These are phyloP conservation scores for Emys orbicularis DNA, from an alignment of 2,797 vertebrate genomes.

Conservation along the genomic window DNA sequence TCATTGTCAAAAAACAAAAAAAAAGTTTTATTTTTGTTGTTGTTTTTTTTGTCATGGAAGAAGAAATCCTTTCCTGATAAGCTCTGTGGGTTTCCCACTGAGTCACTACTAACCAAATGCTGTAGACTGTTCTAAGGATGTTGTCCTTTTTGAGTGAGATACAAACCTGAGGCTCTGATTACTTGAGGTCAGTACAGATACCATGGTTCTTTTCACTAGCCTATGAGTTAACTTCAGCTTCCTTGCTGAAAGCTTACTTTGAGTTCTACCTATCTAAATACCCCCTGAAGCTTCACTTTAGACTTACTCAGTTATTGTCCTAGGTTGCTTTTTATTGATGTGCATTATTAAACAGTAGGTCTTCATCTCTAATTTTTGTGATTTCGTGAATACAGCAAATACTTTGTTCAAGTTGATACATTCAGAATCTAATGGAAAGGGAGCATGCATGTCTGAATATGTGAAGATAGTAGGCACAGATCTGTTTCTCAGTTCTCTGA, in stretches of 20 bases:
- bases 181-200: background rate
- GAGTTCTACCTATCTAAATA: background rate
- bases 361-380: background rate
- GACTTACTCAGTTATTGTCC: conserved; percentile 9
- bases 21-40: too few species aligned
- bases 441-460: background rate
- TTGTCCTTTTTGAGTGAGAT: background rate
- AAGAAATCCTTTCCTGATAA: background rate
- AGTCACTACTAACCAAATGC: background rate
- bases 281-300: conserved; percentile 17
- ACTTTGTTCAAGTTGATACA: background rate
- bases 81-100: background rate
- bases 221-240: background rate
- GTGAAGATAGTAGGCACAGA: background rate
- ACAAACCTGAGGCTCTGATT: background rate
- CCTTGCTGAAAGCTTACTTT: conserved; percentile 15
- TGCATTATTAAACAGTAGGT: conserved; percentile 10
- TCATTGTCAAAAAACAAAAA: too few species aligned
- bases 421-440: too few species aligned
- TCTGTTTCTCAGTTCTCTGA: conserved; percentile 28
- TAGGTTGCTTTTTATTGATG: background rate
- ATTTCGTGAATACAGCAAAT: conserved; percentile 25
- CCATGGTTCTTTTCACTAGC: conserved; percentile 21
- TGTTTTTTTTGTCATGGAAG: background rate
- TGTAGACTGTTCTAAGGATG: background rate